phyloP scores from a whole-genome alignment of 1,140 invertebrate species.

The Monochamus saltuarius region DNA sequence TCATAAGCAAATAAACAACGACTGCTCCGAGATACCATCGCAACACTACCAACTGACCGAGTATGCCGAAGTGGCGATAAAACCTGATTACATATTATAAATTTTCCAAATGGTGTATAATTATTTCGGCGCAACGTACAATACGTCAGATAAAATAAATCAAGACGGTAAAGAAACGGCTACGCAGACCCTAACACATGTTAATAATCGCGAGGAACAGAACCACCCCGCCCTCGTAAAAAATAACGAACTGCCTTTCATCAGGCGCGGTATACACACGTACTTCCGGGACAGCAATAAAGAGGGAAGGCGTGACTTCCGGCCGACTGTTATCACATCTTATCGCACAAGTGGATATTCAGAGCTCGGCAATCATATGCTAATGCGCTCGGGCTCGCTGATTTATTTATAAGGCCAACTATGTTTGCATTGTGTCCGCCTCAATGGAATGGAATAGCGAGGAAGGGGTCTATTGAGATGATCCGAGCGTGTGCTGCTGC shows the following conservation, averaged over 20 bases:
- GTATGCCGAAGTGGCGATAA: too few relatives aligned
- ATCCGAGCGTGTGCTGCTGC: too few relatives aligned
- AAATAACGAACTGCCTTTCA: slow-evolving; percentile 41
- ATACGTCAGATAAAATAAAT: slow-evolving; percentile 29
- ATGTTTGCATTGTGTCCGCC: slow-evolving; percentile 18
- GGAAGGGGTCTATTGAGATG: too few relatives aligned
- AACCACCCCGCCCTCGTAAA: slow-evolving; percentile 29
- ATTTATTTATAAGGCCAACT: slow-evolving; percentile 37
- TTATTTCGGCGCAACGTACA: slow-evolving; percentile 23
- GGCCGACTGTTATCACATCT: slow-evolving; percentile 37
- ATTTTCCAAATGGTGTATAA: slow-evolving; percentile 32
- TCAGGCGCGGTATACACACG: slow-evolving; percentile 37
- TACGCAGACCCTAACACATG: slow-evolving; percentile 23
- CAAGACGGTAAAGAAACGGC: slow-evolving; percentile 9
- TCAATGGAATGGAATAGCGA: too few relatives aligned
- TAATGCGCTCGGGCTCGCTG: slow-evolving; percentile 26
- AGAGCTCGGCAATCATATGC: slow-evolving; percentile 37
- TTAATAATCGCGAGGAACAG: slow-evolving; percentile 28
- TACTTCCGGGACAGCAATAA: slow-evolving; percentile 38
- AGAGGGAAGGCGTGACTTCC: slow-evolving; percentile 37
- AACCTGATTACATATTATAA: slow-evolving; percentile 21
- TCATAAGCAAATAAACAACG: too few relatives aligned
- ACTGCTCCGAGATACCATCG: too few relatives aligned
- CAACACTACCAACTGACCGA: too few relatives aligned
- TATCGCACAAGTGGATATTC: slow-evolving; percentile 36